Conservation (phyloP, 2,888 invertebrate genomes). For the Lochmaea crataegi region DNA sequence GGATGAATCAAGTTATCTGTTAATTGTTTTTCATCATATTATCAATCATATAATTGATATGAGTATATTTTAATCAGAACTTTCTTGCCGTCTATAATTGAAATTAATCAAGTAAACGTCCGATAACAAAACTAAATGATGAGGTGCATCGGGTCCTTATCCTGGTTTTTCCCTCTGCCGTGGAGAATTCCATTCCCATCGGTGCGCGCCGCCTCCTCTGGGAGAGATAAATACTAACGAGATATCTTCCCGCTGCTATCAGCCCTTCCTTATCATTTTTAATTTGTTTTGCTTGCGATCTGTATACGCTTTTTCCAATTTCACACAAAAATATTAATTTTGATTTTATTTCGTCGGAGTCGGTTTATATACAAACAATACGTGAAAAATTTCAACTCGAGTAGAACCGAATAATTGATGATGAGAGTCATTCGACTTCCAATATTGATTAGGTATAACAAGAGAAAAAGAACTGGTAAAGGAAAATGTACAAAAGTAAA, state of each 20-base stretch:
- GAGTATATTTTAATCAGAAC: conserved; percentile 12
- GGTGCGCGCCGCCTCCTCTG: conserved; percentile 54
- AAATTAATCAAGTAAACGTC: conserved; percentile 63
- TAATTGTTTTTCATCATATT: too few relatives aligned
- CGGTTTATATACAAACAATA: too few relatives aligned
- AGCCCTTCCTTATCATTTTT: conserved; percentile 37
- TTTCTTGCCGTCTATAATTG: conserved; percentile 60
- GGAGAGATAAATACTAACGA: conserved; percentile 66
- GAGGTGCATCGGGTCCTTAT: conserved; percentile 53
- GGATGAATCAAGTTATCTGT: too few relatives aligned
- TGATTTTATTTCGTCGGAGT: conserved; percentile 17
- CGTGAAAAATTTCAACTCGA: background rate
- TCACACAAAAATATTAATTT: conserved; percentile 19
- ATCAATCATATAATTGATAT: background rate
- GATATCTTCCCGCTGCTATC: conserved; percentile 53
- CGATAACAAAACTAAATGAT: conserved; percentile 63
- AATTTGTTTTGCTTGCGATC: conserved; percentile 29
- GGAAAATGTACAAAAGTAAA: too few relatives aligned
- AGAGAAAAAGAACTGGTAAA: too few relatives aligned
- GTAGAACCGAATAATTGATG: too few relatives aligned
- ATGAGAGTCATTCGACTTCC: too few relatives aligned
- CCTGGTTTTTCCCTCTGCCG: conserved; percentile 36
- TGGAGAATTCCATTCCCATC: conserved; percentile 43
- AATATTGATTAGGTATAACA: too few relatives aligned
- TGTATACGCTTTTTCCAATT: conserved; percentile 27